Evolutionary conservation across 2,797 vertebrate species (phyloP).

Genomic region (Siniperca obscura): DNA sequence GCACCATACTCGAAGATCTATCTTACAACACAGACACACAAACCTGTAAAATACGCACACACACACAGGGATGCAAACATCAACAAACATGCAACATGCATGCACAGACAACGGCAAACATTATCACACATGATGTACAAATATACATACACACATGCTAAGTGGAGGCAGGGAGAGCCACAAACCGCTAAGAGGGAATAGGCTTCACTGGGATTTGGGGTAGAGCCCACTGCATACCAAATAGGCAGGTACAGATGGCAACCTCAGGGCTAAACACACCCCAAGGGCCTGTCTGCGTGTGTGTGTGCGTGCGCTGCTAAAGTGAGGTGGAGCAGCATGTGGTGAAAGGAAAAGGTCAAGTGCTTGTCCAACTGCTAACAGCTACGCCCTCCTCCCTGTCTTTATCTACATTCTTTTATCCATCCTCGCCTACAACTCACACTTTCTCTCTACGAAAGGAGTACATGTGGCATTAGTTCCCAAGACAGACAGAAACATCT

Average conservation of each 20-base stretch:
- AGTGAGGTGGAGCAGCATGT: constrained; percentile 51
- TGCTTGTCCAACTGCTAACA: constrained; percentile 58
- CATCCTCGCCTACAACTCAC: constrained; percentile 14
- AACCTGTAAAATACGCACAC: constrained; percentile 12
- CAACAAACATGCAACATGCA: constrained; percentile 5
- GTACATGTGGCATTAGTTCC: neutral
- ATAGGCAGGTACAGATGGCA: constrained; percentile 80
- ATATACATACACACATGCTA: constrained; percentile 5
- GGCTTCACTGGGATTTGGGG: constrained; percentile 49
- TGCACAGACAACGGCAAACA: neutral
- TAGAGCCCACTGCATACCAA: constrained; percentile 74
- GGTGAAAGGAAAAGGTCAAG: constrained; percentile 73
- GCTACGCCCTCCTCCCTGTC: constrained; percentile 43
- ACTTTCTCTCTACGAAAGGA: constrained; percentile 7
- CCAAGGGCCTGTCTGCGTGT: constrained; percentile 51
- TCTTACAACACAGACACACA: constrained; percentile 11
- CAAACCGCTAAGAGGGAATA: constrained; percentile 53
- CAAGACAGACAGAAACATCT: neutral
- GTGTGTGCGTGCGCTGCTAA: constrained; percentile 25
- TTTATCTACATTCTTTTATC: constrained; percentile 38
- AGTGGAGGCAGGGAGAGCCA: constrained; percentile 46
- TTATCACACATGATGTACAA: constrained; percentile 17
- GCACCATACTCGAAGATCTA: constrained; percentile 25
- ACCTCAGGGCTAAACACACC: constrained; percentile 77
- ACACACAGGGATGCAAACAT: constrained; percentile 9